Percentiles rank a stretch among this genome's conserved stretches.
phyloP scores from a whole-genome alignment of 2,888 invertebrate genomes.

The Tachina lurida region DNA sequence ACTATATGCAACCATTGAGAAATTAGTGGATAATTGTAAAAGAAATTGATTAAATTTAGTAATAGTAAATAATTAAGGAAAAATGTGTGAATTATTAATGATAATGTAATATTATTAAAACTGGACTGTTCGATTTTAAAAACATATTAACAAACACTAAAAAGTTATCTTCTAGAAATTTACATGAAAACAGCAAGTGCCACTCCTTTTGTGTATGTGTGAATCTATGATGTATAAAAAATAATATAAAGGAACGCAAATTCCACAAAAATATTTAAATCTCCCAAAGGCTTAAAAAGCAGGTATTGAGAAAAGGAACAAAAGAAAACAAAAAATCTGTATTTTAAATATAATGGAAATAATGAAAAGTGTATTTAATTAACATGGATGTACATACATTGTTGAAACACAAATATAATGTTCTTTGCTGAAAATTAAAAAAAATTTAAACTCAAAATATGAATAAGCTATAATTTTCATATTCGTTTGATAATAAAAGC shows the following conservation, averaged over 20 bases:
- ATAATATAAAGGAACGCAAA: slow-evolving; percentile 66
- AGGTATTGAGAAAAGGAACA: slow-evolving; percentile 56
- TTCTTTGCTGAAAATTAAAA: slow-evolving; percentile 10
- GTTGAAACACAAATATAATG: slow-evolving; percentile 35
- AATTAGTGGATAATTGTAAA: slow-evolving; percentile 53
- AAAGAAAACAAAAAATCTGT: slow-evolving; percentile 50
- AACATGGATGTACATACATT: background rate
- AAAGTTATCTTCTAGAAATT: slow-evolving; percentile 8
- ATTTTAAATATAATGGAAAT: slow-evolving; percentile 30
- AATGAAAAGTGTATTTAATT: slow-evolving; percentile 45
- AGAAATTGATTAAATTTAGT: slow-evolving; percentile 42
- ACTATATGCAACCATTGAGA: slow-evolving; percentile 51
- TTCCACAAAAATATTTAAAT: slow-evolving; percentile 62
- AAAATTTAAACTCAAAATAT: slow-evolving; percentile 27
- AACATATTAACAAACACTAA: slow-evolving; percentile 25
- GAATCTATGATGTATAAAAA: slow-evolving; percentile 58
- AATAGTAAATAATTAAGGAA: slow-evolving; percentile 19
- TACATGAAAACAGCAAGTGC: slow-evolving; percentile 70
- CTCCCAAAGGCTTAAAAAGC: slow-evolving; percentile 50
- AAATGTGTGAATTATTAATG: slow-evolving; percentile 13
- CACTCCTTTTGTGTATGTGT: slow-evolving; percentile 73
- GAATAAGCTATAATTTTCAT: slow-evolving; percentile 30
- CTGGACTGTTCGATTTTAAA: slow-evolving; percentile 3
- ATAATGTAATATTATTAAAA: slow-evolving; percentile 36
- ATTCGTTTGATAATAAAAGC: slow-evolving; percentile 58